A percentile compares a stretch with the other conserved stretches of the same genome.
Evolutionary conservation across 92 coral and sea anemone genomes (phyloP).

Genomic region (Isaurus tuberculatus): DNA sequence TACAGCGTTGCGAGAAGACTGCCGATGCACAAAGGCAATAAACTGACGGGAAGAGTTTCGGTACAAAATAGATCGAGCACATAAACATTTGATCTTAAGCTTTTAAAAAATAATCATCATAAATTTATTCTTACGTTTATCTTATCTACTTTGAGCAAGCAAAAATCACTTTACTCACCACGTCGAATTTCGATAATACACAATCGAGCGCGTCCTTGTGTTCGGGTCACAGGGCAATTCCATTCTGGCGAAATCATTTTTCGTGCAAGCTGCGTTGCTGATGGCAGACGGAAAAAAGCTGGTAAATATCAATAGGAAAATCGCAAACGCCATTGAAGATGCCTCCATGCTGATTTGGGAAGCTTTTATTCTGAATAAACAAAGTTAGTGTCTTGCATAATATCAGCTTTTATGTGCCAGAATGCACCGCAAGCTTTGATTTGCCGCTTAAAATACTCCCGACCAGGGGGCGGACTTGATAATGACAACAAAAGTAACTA

Average conservation of each 20-base stretch:
- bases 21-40: not conserved
- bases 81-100: not conserved
- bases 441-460: not conserved
- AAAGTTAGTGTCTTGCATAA: not conserved
- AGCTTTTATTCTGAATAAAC: not conserved
- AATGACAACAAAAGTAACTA: no score
- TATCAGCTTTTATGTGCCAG: not conserved
- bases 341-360: constrained; percentile 10
- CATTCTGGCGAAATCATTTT: constrained; percentile 31
- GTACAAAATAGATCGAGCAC: not conserved
- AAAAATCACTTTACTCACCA: constrained; percentile 50
- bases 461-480: not conserved
- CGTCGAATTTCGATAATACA: constrained; percentile 30
- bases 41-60: not conserved
- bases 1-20: not conserved
- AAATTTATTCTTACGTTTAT: not conserved
- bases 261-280: constrained; percentile 34
- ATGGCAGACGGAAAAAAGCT: not conserved
- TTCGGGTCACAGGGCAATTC: constrained; percentile 58
- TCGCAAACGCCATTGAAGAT: not conserved
- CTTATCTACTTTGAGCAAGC: not conserved
- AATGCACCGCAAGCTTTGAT: constrained; percentile 31
- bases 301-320: not conserved
- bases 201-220: constrained; percentile 37
- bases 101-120: not conserved